Base-by-base conservation (phyloP, 2,113 vertebrate genomes). In the Pogona vitticeps region DNA sequence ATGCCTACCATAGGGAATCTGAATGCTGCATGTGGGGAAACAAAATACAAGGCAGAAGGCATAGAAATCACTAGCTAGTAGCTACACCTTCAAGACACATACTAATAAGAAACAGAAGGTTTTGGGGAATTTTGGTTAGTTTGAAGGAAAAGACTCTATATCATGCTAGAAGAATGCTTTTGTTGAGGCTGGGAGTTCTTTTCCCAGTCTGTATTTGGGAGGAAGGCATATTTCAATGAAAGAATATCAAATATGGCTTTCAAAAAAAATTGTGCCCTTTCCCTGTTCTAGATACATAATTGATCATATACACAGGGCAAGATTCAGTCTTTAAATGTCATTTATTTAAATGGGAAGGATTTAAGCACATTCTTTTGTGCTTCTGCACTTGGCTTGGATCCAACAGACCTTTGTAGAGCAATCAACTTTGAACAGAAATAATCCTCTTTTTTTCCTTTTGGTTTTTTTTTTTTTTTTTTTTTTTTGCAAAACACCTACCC, bases 1-100 rank as follows among this genome's bases (percentile, higher is more conserved):
- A 15, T 1, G 1, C 78, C 9, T 81, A 46, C 42, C 33, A 40
- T 79, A 23, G 6, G 20, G 14, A 82, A 85, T 80, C 92, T 38
- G 85, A 38, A 15, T 56, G 71, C 56, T 76, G 59, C 70, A 82
- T 46, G 6, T 68, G 36, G 28, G 91, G 82, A 46, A 63, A 82
- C 13, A 86, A 83, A 91, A 79, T 1, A 31, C 61, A 38, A 23
- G 13, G 23, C 33, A 78, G 1, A 82, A 76, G 40, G 63, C 42
- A 42, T 38, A 76, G 26, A 58, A 76, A 87, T 70, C 33, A 61
- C 58, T 77, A 77, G 33, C 46, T 77, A 61, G 38, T 77, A 77
- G 33, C 46, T 77, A 68, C 52, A 20, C 42, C 86, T 68, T 46
- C 46, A 65, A 71, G 80, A 38, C 28, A 42, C 31, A 59, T 82